phyloP scores from a whole-genome alignment of 2,797 vertebrate species.

The Poecile montanus region DNA sequence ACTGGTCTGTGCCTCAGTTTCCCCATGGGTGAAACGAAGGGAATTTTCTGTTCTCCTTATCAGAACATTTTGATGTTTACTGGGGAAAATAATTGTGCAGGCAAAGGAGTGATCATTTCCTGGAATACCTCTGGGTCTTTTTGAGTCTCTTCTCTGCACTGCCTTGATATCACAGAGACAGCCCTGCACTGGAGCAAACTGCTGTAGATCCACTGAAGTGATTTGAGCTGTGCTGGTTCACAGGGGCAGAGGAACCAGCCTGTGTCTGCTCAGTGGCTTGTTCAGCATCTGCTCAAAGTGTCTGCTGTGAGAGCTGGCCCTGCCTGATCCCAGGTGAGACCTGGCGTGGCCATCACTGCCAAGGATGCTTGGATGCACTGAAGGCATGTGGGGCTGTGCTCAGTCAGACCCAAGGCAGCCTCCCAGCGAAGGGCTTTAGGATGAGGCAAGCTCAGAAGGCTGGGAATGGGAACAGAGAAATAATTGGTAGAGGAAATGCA shows the following conservation, averaged over 20 bases:
- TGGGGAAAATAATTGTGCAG: not conserved
- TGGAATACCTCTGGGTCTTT: not conserved
- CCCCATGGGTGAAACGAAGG: not conserved
- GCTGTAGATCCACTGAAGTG: not conserved
- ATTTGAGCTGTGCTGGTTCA: not conserved
- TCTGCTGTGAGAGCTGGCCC: not conserved
- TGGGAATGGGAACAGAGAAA: not conserved
- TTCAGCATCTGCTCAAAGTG: not conserved
- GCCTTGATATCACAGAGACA: not conserved
- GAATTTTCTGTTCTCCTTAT: not conserved
- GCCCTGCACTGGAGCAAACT: not conserved
- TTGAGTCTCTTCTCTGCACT: not conserved
- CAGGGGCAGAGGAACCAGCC: not conserved
- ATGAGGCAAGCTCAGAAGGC: not conserved
- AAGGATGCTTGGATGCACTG: not conserved
- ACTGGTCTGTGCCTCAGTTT: constrained; percentile 7
- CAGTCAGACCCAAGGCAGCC: not conserved
- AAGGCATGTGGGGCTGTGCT: too few relatives aligned
- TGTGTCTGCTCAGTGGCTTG: not conserved
- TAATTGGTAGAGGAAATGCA: not conserved
- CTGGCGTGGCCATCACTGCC: not conserved
- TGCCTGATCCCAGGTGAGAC: not conserved
- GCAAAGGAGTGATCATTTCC: not conserved
- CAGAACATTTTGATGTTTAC: not conserved
- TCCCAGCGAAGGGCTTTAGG: not conserved